phyloP scores from a whole-genome alignment of 1,140 invertebrate genomes.

The Drosophila oshimai region DNA sequence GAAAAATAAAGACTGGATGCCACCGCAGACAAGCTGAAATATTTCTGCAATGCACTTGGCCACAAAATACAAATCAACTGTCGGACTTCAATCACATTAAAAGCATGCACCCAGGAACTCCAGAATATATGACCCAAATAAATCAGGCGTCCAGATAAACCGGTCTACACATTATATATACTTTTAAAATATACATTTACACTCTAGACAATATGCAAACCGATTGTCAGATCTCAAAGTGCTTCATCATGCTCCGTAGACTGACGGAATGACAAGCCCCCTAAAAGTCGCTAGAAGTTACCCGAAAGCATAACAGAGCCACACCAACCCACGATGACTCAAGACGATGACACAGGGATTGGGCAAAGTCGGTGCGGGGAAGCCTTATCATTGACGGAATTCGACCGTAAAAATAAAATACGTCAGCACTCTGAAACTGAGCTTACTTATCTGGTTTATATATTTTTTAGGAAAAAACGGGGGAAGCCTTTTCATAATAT shows the following conservation, averaged over 20 bases:
- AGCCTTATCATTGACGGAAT: slow-evolving; percentile 23
- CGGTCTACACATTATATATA: slow-evolving; percentile 29
- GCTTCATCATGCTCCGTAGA: slow-evolving; percentile 51
- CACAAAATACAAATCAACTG: slow-evolving; percentile 65
- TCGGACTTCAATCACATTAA: slow-evolving; percentile 69
- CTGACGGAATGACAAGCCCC: slow-evolving; percentile 56
- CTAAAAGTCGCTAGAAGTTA: slow-evolving; percentile 33
- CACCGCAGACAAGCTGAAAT: slow-evolving; percentile 19
- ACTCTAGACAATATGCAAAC: slow-evolving; percentile 14
- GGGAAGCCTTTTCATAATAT: background rate
- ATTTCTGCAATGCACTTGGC: slow-evolving; percentile 44
- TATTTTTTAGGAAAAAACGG: background rate
- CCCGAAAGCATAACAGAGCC: slow-evolving; percentile 16
- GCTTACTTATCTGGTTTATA: background rate
- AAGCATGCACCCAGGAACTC: slow-evolving; percentile 23
- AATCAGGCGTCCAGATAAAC: slow-evolving; percentile 52
- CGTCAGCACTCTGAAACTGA: background rate
- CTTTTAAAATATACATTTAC: background rate
- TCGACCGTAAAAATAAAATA: slow-evolving; percentile 5
- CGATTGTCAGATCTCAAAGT: slow-evolving; percentile 52
- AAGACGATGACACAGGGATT: slow-evolving; percentile 29
- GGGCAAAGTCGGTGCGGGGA: background rate
- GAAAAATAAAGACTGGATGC: background rate
- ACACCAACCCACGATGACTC: slow-evolving; percentile 16
- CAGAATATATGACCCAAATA: slow-evolving; percentile 48